These are phyloP conservation scores for Seriola quinqueradiata DNA, from an alignment of 2,113 vertebrate species.

Conservation along the genomic window DNA sequence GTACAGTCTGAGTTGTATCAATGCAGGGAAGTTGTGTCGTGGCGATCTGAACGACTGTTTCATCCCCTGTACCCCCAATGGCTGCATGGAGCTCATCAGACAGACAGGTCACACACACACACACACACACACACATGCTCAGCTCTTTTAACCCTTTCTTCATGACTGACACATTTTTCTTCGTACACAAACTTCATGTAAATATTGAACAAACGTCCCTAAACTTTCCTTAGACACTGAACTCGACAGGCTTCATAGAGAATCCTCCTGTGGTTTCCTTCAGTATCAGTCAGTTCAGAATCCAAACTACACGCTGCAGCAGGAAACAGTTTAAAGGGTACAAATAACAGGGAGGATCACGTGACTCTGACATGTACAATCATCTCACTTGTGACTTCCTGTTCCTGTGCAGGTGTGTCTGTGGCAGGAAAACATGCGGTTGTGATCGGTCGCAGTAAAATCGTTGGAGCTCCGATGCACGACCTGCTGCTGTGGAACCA, in stretches of 20 bases:
- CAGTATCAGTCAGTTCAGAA: too few species aligned
- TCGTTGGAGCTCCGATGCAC: conserved; percentile 95
- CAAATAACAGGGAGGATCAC: too few species aligned
- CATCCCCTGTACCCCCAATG: conserved; percentile 95
- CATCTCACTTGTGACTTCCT: conserved; percentile 18
- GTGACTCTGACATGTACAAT: background rate
- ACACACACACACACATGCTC: background rate
- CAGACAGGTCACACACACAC: conserved; percentile 86
- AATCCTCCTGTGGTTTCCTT: too few species aligned
- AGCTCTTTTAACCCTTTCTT: too few species aligned
- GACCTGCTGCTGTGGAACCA: conserved; percentile 95
- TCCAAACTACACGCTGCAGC: too few species aligned
- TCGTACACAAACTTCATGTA: background rate
- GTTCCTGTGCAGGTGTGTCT: conserved; percentile 85
- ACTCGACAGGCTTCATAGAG: too few species aligned
- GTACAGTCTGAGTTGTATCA: conserved; percentile 91
- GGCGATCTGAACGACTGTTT: conserved; percentile 93
- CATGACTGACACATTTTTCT: too few species aligned
- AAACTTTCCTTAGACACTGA: too few species aligned
- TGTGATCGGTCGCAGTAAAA: conserved; percentile 96
- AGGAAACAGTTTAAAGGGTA: too few species aligned
- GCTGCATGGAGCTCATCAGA: conserved; percentile 96
- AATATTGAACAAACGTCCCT: too few species aligned
- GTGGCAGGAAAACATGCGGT: conserved; percentile 92
- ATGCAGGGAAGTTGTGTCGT: conserved; percentile 93